Conservation (phyloP, 1,140 invertebrate species). For the Agrilus planipennis region DNA sequence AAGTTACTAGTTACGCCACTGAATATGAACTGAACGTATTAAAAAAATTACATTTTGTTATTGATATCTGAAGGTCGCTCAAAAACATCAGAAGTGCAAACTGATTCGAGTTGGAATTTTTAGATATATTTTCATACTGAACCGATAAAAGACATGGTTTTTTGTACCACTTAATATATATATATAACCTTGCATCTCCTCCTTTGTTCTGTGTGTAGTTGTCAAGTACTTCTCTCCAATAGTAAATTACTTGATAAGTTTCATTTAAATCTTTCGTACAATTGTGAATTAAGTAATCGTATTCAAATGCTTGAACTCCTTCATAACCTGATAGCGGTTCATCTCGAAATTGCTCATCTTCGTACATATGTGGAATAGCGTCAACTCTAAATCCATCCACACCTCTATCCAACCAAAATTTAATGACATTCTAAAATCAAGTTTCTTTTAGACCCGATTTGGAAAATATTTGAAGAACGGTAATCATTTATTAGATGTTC, state of each 20-base stretch:
- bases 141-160: no score
- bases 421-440: conserved; percentile 43
- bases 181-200: conserved; percentile 29
- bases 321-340: neutral
- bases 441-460: no score
- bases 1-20: no score
- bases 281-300: conserved; percentile 35
- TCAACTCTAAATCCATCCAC: conserved; percentile 67
- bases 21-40: no score
- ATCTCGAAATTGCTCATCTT: conserved; percentile 33
- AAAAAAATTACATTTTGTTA: no score
- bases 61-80: no score
- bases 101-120: no score
- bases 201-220: conserved; percentile 38
- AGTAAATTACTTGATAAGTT: conserved; percentile 45
- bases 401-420: conserved; percentile 66
- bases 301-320: neutral
- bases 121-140: no score
- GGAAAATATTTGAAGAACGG: no score
- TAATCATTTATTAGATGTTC: no score
- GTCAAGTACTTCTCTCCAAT: conserved; percentile 48
- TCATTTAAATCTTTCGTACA: conserved; percentile 49
- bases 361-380: conserved; percentile 47
- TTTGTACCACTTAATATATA: no score
- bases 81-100: no score